Percentiles rank a stretch among this genome's conserved stretches.
These are phyloP conservation scores for Blastobasis adustella DNA, from an alignment of 2,888 invertebrate species.

Conservation along the genomic window DNA sequence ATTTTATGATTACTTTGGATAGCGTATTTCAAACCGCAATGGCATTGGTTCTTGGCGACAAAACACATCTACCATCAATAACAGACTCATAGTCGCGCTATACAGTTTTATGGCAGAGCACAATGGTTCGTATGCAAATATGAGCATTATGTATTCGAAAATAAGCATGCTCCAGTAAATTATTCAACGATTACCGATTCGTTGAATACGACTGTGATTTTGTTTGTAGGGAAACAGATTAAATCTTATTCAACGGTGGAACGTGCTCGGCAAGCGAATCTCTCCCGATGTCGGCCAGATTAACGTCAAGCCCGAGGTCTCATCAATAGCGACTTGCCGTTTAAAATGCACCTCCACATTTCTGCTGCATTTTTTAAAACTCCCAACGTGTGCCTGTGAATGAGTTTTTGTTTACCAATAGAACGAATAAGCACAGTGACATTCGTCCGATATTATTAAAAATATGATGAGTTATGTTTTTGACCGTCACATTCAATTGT, in stretches of 20 bases:
- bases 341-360: slow-evolving; percentile 36
- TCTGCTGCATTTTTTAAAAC: slow-evolving; percentile 32
- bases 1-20: too few relatives aligned
- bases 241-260: slow-evolving; percentile 57
- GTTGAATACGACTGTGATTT: slow-evolving; percentile 38
- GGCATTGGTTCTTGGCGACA: too few relatives aligned
- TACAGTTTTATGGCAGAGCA: too few relatives aligned
- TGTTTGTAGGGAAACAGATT: slow-evolving; percentile 57
- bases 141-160: slow-evolving; percentile 3
- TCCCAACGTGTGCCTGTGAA: slow-evolving; percentile 32
- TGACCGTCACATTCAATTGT: slow-evolving; percentile 68
- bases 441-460: slow-evolving; percentile 39
- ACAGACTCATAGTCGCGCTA: too few relatives aligned
- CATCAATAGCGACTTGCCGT: slow-evolving; percentile 39
- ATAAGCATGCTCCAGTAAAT: slow-evolving; percentile 51
- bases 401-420: slow-evolving; percentile 33
- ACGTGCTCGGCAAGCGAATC: slow-evolving; percentile 65
- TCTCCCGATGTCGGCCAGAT: slow-evolving; percentile 42
- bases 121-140: background rate
- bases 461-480: slow-evolving; percentile 64
- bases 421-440: slow-evolving; percentile 28
- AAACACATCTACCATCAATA: too few relatives aligned
- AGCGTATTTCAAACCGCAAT: too few relatives aligned
- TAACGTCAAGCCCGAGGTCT: slow-evolving; percentile 47
- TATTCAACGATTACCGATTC: slow-evolving; percentile 60